Evolutionary conservation across 1,140 invertebrate species (phyloP).

Genomic region (Zaprionus kolodkinae): DNA sequence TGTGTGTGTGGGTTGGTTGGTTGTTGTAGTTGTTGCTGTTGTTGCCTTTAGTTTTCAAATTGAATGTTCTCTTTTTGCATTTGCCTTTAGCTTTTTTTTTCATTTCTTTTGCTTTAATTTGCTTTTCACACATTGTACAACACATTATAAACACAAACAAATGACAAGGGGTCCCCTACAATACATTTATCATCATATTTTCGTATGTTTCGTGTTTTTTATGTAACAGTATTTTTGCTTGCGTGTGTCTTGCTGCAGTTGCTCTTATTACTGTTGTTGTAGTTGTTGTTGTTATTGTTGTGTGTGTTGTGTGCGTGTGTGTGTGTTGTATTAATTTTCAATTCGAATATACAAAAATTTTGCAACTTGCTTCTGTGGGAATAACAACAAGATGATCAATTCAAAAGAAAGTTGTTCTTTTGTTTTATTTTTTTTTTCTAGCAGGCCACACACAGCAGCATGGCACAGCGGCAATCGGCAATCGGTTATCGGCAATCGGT

Average conservation of each 20-base stretch:
- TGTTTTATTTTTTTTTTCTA: slow-evolving; percentile 7
- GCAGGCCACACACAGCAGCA: slow-evolving; percentile 13
- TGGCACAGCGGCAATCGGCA: too few relatives aligned
- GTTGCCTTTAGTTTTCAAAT: slow-evolving; percentile 13
- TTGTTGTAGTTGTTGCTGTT: slow-evolving; percentile 32
- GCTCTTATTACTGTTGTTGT: slow-evolving; percentile 24
- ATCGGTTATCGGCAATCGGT: neutral
- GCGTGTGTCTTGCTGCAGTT: slow-evolving; percentile 38
- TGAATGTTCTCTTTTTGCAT: slow-evolving; percentile 19
- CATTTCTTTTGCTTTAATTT: slow-evolving; percentile 38
- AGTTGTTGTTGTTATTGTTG: neutral
- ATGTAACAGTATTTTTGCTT: slow-evolving; percentile 54
- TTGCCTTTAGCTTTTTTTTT: slow-evolving; percentile 26
- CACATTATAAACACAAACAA: slow-evolving; percentile 69
- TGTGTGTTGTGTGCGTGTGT: slow-evolving; percentile 18
- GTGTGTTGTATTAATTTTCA: slow-evolving; percentile 23
- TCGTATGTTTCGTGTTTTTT: slow-evolving; percentile 45
- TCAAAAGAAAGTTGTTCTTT: neutral
- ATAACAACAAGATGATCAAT: slow-evolving; percentile 30
- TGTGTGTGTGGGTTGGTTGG: slow-evolving; percentile 21
- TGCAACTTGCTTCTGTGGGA: slow-evolving; percentile 48
- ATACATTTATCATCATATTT: slow-evolving; percentile 37
- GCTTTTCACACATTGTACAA: slow-evolving; percentile 57
- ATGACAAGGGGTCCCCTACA: slow-evolving; percentile 65
- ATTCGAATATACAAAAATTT: slow-evolving; percentile 64